A percentile compares a stretch with the other conserved stretches of the same genome.
Conservation (phyloP, 2,797 vertebrate genomes). For the Moxostoma hubbsi region DNA sequence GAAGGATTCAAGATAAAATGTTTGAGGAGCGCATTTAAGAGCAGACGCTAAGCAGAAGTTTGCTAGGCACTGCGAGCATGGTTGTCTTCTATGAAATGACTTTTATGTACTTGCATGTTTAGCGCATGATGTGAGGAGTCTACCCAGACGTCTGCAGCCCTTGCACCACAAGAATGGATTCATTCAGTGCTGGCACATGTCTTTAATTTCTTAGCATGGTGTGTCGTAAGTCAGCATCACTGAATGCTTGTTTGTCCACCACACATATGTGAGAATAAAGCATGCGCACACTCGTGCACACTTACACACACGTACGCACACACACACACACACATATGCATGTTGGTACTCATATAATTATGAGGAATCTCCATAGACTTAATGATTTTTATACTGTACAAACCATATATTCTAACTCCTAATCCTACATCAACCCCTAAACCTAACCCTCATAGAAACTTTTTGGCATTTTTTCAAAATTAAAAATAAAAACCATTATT, state of each 20-base stretch:
- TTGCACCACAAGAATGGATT: constrained; percentile 67
- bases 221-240: constrained; percentile 48
- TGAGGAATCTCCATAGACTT: too few relatives aligned
- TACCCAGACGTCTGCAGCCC: constrained; percentile 69
- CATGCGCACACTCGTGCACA: constrained; percentile 3
- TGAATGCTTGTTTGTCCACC: constrained; percentile 43
- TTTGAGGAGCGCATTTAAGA: constrained; percentile 7
- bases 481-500: too few relatives aligned
- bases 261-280: constrained; percentile 7
- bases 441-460: too few relatives aligned
- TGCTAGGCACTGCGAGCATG: constrained; percentile 39
- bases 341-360: neutral
- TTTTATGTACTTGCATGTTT: constrained; percentile 34
- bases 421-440: too few relatives aligned
- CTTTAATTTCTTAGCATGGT: constrained; percentile 54
- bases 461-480: too few relatives aligned
- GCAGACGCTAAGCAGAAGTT: constrained; percentile 8
- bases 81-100: constrained; percentile 34
- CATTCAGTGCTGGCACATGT: constrained; percentile 65
- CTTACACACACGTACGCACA: neutral
- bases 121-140: constrained; percentile 53
- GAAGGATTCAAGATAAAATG: constrained; percentile 8
- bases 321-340: constrained; percentile 11
- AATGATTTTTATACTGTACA: too few relatives aligned
- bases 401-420: too few relatives aligned